These are phyloP conservation scores for Daptonema setosum DNA, from an alignment of 2,888 invertebrate genomes.

Conservation along the genomic window DNA sequence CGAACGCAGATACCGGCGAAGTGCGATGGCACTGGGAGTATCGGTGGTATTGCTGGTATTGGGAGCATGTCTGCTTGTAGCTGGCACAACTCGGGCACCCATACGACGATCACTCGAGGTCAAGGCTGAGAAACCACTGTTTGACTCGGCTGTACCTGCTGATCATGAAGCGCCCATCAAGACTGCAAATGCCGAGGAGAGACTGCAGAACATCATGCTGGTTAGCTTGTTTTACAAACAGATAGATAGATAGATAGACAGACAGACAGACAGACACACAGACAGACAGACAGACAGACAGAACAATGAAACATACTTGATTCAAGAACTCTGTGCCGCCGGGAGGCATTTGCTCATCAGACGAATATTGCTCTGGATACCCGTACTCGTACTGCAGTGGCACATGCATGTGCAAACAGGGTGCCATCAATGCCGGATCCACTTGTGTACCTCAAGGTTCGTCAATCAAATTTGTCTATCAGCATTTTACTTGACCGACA, in stretches of 20 bases:
- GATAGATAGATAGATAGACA: no score
- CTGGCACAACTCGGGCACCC: neutral
- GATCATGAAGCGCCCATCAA: neutral
- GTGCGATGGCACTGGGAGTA: no score
- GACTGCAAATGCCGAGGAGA: no score
- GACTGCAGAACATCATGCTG: no score
- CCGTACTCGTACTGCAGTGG: slow-evolving; percentile 24
- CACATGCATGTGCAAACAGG: slow-evolving; percentile 22
- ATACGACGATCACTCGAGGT: neutral
- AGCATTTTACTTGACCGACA: no score
- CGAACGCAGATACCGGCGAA: no score
- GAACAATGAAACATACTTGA: neutral
- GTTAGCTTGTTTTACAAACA: no score
- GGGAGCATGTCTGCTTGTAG: no score
- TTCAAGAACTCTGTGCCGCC: slow-evolving; percentile 3
- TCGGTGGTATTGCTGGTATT: no score
- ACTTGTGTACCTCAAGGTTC: slow-evolving; percentile 17
- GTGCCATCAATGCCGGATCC: slow-evolving; percentile 23
- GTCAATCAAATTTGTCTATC: no score
- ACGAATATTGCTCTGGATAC: slow-evolving; percentile 20
- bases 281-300: no score
- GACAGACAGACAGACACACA: no score
- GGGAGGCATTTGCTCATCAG: slow-evolving; percentile 1
- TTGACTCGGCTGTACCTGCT: neutral
- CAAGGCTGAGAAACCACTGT: neutral